A percentile compares a stretch with the other conserved stretches of the same genome.
phyloP scores from a whole-genome alignment of 2,113 vertebrate species.

The Cynocephalus volans region DNA sequence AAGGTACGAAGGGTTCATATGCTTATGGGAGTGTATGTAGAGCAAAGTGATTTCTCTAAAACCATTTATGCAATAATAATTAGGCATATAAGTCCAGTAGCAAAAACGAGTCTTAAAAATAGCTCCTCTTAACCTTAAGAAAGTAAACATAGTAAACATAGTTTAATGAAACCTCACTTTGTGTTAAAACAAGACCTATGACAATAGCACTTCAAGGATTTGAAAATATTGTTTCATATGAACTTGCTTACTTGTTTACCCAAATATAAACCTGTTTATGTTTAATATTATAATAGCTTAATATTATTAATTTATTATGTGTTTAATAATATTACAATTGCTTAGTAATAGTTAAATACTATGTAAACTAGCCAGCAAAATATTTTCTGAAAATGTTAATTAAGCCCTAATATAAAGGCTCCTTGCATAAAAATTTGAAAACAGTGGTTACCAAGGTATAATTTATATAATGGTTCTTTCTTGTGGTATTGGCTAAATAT shows the following conservation, averaged over 20 bases:
- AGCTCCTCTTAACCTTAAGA: conserved; percentile 29
- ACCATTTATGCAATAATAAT: neutral
- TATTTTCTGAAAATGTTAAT: conserved; percentile 48
- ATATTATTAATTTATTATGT: too few relatives aligned
- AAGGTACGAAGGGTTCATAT: neutral
- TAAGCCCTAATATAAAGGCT: neutral
- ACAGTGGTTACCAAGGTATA: neutral
- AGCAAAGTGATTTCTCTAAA: conserved; percentile 6
- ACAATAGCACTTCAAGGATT: neutral
- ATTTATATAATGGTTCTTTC: neutral
- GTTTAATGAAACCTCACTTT: neutral
- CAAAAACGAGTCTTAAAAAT: conserved; percentile 37
- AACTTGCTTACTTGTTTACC: conserved; percentile 55
- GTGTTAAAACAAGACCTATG: neutral
- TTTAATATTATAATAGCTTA: neutral
- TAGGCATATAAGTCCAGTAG: neutral
- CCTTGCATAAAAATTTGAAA: neutral
- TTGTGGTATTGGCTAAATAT: neutral
- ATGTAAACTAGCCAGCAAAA: neutral
- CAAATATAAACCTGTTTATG: neutral
- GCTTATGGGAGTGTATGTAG: neutral
- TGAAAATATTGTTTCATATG: neutral
- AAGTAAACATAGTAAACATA: neutral
- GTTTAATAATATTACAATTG: neutral
- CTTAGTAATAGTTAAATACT: neutral